These are phyloP conservation scores for Oryzias melastigma DNA, from an alignment of 2,113 vertebrate genomes.

Conservation along the genomic window DNA sequence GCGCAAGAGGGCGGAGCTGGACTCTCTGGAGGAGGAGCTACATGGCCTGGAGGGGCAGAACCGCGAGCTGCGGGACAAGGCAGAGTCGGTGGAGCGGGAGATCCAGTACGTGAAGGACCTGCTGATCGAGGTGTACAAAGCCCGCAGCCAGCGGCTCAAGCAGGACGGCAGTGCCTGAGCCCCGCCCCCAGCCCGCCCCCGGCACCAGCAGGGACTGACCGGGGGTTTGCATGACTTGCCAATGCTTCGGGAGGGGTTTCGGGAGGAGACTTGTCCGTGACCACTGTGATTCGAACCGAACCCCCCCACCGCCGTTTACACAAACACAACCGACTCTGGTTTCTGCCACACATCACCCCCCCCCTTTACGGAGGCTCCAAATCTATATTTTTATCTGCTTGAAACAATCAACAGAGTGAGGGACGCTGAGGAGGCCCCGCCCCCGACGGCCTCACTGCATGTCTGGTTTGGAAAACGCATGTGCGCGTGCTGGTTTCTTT, in stretches of 20 bases:
- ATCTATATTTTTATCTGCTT: conserved; percentile 67
- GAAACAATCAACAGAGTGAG: conserved; percentile 9
- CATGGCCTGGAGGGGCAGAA: conserved; percentile 87
- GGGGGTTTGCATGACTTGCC: too few species aligned
- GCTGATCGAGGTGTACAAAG: conserved; percentile 93
- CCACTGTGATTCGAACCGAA: conserved; percentile 76
- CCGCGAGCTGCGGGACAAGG: conserved; percentile 88
- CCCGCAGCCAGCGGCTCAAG: conserved; percentile 87
- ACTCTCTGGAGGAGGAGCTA: conserved; percentile 89
- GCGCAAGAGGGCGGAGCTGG: conserved; percentile 89
- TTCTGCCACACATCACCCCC: conserved; percentile 48
- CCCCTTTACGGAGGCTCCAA: conserved; percentile 48
- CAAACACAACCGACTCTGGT: conserved; percentile 49
- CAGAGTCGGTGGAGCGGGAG: conserved; percentile 89
- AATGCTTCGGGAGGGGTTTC: conserved; percentile 39
- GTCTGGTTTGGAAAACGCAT: conserved; percentile 76
- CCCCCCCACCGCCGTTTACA: conserved; percentile 63
- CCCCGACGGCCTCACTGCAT: conserved; percentile 65
- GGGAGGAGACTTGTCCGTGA: conserved; percentile 70
- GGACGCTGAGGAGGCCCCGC: conserved; percentile 52
- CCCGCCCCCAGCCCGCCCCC: not conserved
- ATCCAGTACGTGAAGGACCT: conserved; percentile 94
- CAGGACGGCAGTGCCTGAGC: conserved; percentile 79
- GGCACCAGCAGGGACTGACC: not conserved
- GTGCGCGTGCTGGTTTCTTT: conserved; percentile 64